phyloP scores from a whole-genome alignment of 2,888 invertebrate genomes.

The Microctonus aethiopoides region DNA sequence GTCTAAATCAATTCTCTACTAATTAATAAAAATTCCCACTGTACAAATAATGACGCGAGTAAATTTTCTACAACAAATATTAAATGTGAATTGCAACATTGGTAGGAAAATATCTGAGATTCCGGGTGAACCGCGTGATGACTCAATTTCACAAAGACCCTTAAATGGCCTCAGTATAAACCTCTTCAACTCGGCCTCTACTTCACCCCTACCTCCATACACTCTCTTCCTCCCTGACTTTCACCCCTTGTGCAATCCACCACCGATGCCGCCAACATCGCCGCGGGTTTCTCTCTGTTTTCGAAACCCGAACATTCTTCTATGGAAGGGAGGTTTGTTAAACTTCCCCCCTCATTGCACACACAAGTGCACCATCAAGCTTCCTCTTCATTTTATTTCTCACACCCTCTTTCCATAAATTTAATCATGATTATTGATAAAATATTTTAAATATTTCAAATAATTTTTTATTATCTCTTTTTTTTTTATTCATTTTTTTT shows the following conservation, averaged over 20 bases:
- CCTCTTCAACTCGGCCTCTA: constrained; percentile 39
- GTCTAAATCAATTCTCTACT: too few species aligned
- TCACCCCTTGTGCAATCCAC: constrained; percentile 18
- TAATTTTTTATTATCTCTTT: neutral
- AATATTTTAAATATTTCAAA: neutral
- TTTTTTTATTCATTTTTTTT: neutral
- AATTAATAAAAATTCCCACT: constrained; percentile 66
- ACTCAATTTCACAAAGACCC: constrained; percentile 67
- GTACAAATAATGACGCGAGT: constrained; percentile 67
- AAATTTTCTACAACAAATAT: constrained; percentile 45
- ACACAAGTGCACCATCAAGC: neutral
- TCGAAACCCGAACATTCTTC: constrained; percentile 65
- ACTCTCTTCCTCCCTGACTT: constrained; percentile 37
- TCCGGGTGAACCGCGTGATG: constrained; percentile 67
- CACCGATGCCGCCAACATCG: constrained; percentile 34
- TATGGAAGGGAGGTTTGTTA: constrained; percentile 37
- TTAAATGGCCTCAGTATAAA: constrained; percentile 65
- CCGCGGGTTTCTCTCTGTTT: constrained; percentile 57
- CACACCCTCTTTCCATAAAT: too few species aligned
- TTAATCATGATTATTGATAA: too few species aligned
- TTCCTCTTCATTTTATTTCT: too few species aligned
- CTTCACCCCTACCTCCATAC: constrained; percentile 38
- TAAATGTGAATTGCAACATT: constrained; percentile 66
- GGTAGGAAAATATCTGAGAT: constrained; percentile 70
- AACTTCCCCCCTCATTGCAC: constrained; percentile 20